Conservation (phyloP, 2,797 vertebrate genomes). For the Channa striata region DNA sequence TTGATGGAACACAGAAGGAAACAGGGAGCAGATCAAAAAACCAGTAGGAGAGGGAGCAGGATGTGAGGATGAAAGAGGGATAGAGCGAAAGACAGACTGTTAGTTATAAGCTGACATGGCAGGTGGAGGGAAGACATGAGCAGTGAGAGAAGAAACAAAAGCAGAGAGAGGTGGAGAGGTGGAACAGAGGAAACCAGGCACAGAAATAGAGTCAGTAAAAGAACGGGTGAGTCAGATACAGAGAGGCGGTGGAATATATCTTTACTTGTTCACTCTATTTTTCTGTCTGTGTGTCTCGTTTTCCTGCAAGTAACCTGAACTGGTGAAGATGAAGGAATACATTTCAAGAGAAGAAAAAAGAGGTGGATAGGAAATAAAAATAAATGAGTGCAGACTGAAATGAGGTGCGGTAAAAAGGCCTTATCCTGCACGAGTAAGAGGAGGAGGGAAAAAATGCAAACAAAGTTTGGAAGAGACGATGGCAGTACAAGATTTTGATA, state of each 20-base stretch:
- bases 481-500: slow-evolving; percentile 39
- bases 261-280: background rate
- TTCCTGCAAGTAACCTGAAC: background rate
- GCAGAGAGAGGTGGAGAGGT: slow-evolving; percentile 37
- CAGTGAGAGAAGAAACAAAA: slow-evolving; percentile 13
- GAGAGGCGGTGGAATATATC: slow-evolving; percentile 26
- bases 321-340: background rate
- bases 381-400: too few relatives aligned
- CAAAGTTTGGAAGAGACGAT: background rate
- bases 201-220: slow-evolving; percentile 45
- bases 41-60: slow-evolving; percentile 13
- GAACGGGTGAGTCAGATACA: slow-evolving; percentile 47
- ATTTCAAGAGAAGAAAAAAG: background rate
- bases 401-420: background rate
- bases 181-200: slow-evolving; percentile 32
- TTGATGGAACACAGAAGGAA: background rate
- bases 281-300: background rate
- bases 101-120: slow-evolving; percentile 10
- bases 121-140: slow-evolving; percentile 18
- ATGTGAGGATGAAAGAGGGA: slow-evolving; percentile 23
- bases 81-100: slow-evolving; percentile 13
- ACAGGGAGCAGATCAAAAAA: background rate
- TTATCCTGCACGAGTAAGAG: background rate
- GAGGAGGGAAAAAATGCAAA: background rate
- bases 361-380: background rate